These are phyloP conservation scores for Melanaphis sacchari DNA, from an alignment of 1,140 invertebrate species.

Conservation along the genomic window DNA sequence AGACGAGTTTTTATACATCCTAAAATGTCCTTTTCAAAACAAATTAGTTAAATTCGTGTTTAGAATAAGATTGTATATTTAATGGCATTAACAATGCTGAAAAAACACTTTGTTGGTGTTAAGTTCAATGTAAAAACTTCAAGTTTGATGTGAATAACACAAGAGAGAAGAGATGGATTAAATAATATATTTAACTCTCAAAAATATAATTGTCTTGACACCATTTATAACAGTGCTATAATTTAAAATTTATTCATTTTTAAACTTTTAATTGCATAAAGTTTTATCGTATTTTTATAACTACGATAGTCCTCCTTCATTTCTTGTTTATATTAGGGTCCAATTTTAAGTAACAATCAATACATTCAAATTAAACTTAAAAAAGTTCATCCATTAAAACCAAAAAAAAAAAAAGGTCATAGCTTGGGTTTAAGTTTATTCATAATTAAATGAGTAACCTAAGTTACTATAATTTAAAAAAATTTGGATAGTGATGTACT, in stretches of 20 bases:
- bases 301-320: not conserved
- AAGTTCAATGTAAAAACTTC: not conserved
- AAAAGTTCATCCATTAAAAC: not conserved
- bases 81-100: not conserved
- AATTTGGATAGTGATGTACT: too few relatives aligned
- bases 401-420: not conserved
- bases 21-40: not conserved
- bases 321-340: not conserved
- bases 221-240: not conserved
- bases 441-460: too few relatives aligned
- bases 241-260: not conserved
- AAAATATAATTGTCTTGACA: not conserved
- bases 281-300: not conserved
- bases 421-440: too few relatives aligned
- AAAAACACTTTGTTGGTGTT: not conserved
- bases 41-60: slow-evolving; percentile 4
- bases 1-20: not conserved
- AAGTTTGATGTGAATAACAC: not conserved
- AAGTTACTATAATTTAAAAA: too few relatives aligned
- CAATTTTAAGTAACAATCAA: not conserved
- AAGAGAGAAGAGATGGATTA: not conserved
- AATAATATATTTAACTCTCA: not conserved
- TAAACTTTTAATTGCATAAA: slow-evolving; percentile 15
- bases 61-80: not conserved
- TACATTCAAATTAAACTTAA: not conserved